Percentiles rank a stretch among this genome's conserved stretches.
phyloP scores from a whole-genome alignment of 1,140 invertebrate species.

The Subanguina moxae region DNA sequence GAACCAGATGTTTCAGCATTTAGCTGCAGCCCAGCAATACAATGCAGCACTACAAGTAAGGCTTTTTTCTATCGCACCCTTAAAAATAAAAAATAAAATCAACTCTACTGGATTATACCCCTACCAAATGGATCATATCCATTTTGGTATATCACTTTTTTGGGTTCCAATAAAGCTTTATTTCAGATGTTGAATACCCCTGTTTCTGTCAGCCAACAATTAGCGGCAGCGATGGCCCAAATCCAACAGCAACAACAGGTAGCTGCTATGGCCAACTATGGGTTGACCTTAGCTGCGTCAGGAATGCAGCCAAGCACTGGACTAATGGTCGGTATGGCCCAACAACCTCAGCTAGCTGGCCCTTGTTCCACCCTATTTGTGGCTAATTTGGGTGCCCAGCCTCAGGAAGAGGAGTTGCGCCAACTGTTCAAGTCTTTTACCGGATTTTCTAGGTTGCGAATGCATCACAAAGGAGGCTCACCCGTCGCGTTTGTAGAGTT shows the following conservation, averaged over 20 bases:
- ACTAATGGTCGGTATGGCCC: not conserved
- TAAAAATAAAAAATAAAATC: too few species aligned
- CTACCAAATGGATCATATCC: too few species aligned
- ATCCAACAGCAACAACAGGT: slow-evolving; percentile 24
- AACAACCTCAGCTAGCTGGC: not conserved
- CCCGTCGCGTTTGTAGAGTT: slow-evolving; percentile 95
- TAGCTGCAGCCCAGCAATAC: not conserved
- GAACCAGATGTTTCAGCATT: not conserved
- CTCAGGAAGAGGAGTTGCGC: slow-evolving; percentile 92
- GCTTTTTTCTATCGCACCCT: too few species aligned
- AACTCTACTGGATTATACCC: too few species aligned
- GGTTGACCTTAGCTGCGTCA: slow-evolving; percentile 24
- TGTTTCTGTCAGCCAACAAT: not conserved
- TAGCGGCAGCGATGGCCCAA: not conserved
- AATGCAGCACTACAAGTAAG: not conserved
- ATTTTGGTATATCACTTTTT: too few species aligned
- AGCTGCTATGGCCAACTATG: slow-evolving; percentile 5
- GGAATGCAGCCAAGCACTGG: slow-evolving; percentile 6
- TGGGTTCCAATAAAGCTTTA: too few species aligned
- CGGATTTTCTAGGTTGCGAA: slow-evolving; percentile 90
- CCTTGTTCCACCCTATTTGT: slow-evolving; percentile 93
- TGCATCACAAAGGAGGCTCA: slow-evolving; percentile 86
- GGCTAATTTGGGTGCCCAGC: slow-evolving; percentile 86
- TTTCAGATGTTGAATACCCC: not conserved
- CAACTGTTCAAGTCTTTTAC: slow-evolving; percentile 88